phyloP scores from a whole-genome alignment of 2,113 vertebrate species.

The Channa maculata region DNA sequence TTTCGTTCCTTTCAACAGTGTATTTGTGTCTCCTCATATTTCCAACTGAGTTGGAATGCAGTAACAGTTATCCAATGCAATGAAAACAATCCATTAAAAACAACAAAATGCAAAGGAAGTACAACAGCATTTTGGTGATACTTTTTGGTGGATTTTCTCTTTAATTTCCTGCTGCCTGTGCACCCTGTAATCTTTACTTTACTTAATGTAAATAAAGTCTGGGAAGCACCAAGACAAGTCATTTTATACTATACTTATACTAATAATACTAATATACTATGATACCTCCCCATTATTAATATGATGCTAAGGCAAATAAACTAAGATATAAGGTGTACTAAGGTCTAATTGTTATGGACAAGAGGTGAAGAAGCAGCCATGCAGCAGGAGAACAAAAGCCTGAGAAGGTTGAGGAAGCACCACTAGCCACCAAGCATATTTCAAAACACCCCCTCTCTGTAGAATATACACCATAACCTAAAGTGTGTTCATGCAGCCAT shows the following conservation, averaged over 20 bases:
- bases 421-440: neutral
- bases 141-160: neutral
- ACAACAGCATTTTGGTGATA: neutral
- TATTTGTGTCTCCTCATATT: neutral
- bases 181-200: neutral
- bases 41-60: conserved; percentile 1
- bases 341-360: neutral
- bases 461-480: too few relatives aligned
- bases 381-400: neutral
- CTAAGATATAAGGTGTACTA: neutral
- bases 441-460: too few relatives aligned
- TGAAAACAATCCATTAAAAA: neutral
- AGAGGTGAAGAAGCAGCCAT: conserved; percentile 6
- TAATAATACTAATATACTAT: too few relatives aligned
- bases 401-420: neutral
- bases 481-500: too few relatives aligned
- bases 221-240: neutral
- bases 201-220: neutral
- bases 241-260: neutral
- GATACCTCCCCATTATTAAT: too few relatives aligned
- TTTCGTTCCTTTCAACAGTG: too few relatives aligned
- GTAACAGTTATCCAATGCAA: neutral
- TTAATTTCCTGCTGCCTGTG: conserved; percentile 6
- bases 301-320: neutral
- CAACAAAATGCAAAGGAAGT: neutral